These are phyloP conservation scores for Chymomyza costata DNA, from an alignment of 1,140 invertebrate species.

Conservation along the genomic window DNA sequence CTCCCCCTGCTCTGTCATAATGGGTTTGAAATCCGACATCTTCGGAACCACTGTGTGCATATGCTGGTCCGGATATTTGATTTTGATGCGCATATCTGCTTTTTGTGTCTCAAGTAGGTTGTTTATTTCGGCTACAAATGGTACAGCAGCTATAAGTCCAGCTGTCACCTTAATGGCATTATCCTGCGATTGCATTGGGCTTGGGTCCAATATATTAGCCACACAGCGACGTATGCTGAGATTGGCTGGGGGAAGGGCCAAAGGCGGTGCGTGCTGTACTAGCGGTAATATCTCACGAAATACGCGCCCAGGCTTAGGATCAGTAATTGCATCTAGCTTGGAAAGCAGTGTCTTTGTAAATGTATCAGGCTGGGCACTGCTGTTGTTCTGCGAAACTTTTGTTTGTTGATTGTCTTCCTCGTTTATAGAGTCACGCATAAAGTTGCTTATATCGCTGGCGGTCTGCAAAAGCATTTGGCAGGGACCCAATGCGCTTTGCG, in stretches of 20 bases:
- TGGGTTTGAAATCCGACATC: conserved; percentile 80
- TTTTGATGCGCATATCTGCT: conserved; percentile 84
- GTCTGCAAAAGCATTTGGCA: conserved; percentile 76
- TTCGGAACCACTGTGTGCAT: conserved; percentile 88
- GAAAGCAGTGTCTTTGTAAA: conserved; percentile 88
- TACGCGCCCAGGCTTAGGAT: conserved; percentile 90
- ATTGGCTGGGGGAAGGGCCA: conserved; percentile 80
- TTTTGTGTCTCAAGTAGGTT: conserved; percentile 83
- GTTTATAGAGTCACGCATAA: no score
- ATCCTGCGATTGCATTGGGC: conserved; percentile 84
- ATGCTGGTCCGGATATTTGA: conserved; percentile 94
- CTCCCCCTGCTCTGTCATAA: conserved; percentile 72
- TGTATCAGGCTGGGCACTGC: conserved; percentile 79
- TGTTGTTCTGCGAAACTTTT: no score
- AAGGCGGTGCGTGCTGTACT: conserved; percentile 80
- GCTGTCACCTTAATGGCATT: conserved; percentile 94
- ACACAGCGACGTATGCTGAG: conserved; percentile 85
- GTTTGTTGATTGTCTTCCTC: no score
- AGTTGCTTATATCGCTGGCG: conserved; percentile 62
- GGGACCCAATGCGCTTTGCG: conserved; percentile 76
- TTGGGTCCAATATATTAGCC: conserved; percentile 90
- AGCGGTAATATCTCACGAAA: conserved; percentile 87
- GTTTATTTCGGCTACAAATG: conserved; percentile 89
- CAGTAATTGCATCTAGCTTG: conserved; percentile 85
- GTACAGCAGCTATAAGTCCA: conserved; percentile 90